A percentile compares a stretch with the other conserved stretches of the same genome.
Conservation (phyloP, 1,140 invertebrate species). For the Drosophila bipectinata region DNA sequence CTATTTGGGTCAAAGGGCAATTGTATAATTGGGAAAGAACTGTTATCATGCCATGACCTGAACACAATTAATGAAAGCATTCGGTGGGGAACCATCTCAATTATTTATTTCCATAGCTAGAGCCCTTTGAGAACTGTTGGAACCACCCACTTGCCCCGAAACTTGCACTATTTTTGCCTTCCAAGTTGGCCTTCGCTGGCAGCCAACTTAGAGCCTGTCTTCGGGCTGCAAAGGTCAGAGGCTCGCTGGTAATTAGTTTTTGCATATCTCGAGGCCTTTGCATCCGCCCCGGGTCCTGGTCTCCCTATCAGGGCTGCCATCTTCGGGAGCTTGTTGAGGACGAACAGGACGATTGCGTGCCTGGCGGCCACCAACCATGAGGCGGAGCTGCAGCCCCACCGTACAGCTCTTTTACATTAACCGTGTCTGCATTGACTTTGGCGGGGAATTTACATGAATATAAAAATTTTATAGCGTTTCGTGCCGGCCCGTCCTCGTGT, state of each 20-base stretch:
- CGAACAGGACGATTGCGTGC: constrained; percentile 54
- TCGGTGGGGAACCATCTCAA: not conserved
- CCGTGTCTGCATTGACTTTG: constrained; percentile 39
- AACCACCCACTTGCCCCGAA: constrained; percentile 20
- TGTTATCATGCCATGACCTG: constrained; percentile 10
- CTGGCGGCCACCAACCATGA: constrained; percentile 21
- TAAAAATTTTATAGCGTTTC: constrained; percentile 60
- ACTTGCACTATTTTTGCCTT: constrained; percentile 23
- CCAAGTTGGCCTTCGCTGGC: constrained; percentile 22
- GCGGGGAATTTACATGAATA: constrained; percentile 63
- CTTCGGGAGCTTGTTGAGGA: constrained; percentile 2
- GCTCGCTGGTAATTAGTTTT: constrained; percentile 50
- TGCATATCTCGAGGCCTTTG: constrained; percentile 40
- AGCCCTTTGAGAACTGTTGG: constrained; percentile 9
- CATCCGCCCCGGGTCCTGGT: constrained; percentile 19
- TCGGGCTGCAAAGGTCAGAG: constrained; percentile 39
- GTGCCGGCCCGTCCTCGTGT: constrained; percentile 30
- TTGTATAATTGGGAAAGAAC: constrained; percentile 24
- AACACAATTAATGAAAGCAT: too few species aligned
- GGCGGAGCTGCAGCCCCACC: too few species aligned
- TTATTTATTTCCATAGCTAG: constrained; percentile 8
- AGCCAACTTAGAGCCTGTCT: constrained; percentile 14
- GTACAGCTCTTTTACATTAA: constrained; percentile 52
- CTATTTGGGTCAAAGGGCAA: constrained; percentile 1
- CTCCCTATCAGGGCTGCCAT: not conserved